Evolutionary conservation across 2,113 vertebrate species (phyloP), one percentile per base, ranked within the genome.

Genomic region (Pteruthius melanotis): DNA sequence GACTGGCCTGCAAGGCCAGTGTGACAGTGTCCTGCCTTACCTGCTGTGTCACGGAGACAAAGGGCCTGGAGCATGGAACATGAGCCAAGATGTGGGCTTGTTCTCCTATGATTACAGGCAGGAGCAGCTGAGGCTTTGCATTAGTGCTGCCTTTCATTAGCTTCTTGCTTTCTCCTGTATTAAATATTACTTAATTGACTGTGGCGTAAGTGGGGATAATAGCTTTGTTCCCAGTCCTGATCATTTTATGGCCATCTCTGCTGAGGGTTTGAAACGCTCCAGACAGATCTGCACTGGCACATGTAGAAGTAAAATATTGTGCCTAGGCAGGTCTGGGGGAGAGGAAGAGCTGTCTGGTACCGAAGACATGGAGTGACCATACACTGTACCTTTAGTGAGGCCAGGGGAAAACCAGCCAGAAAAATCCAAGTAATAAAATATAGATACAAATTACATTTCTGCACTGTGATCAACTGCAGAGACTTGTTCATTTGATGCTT

Each of bases 171-270:
- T 96, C 78, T 90, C 39, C 71, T 70, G 9, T 85, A 66, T 90
- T 90, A 93, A 96, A 95, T 85, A 87, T 93, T 85, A 26, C 56
- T 93, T 96, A 91, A 93, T 94, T 88, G 90, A 28, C 87, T 93
- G 81, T 87, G 87, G 87, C 82, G 2, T 91, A 74, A 87, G 81
- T 69, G 66, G 54, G 78, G 64, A 81, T 85, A 63, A 76, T 60
- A 63, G 75, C 87, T 83, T 72, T 95, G 84, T 72, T 93, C 57
- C 59, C 35, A 39, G 71, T 27, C 78, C 35, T 54, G 59, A 54
- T 44, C 9, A 8, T 60, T 68, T 53, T 37, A 56, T 37, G 44
- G 78, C 78, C 0, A 0, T 21, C 57, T 72, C 44, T 79, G 45
- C 63, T 35, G 87, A 57, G 78, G 70, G 35, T 82, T 87, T 84